Conservation (phyloP, 2,113 vertebrate species). For the Bos taurus region ARS-UCD2.0 NC_037349.1:60453001-60453500, state of each 20-base stretch:
- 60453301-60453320: slow-evolving; percentile 84
- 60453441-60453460: slow-evolving; percentile 98
- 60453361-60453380: slow-evolving; percentile 92
- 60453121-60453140: background rate
- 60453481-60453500: slow-evolving; percentile 94
- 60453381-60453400: slow-evolving; percentile 96
- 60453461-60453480: slow-evolving; percentile 88
- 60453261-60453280: slow-evolving; percentile 89
- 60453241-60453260: slow-evolving; percentile 94
- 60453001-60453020: background rate
- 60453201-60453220: slow-evolving; percentile 96
- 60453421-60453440: slow-evolving; percentile 93
- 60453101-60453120: rapidly evolving
- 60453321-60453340: slow-evolving; percentile 81
- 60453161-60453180: slow-evolving; percentile 85
- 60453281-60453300: slow-evolving; percentile 82
- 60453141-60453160: background rate
- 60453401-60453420: slow-evolving; percentile 93
- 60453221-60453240: slow-evolving; percentile 93
- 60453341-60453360: slow-evolving; percentile 89
- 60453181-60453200: slow-evolving; percentile 94
- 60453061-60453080: rapidly evolving
- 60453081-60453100: background rate
- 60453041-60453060: background rate
- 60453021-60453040: background rate